Evolutionary conservation across 1,140 invertebrate species (phyloP), one percentile per base, ranked within the genome.

Genomic region (Papilio helenus): DNA sequence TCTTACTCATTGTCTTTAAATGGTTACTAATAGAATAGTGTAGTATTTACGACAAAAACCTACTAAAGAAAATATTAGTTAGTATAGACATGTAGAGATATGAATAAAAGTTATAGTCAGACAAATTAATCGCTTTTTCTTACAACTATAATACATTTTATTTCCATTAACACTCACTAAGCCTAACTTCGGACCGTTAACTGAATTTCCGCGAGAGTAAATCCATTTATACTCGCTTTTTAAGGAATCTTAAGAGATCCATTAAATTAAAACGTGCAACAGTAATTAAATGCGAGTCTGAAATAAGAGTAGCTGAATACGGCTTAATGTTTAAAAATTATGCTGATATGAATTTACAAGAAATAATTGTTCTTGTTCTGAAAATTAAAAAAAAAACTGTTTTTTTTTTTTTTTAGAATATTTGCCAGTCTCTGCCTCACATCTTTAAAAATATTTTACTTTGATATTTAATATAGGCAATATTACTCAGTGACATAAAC

Each of bases 261-360:
- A 29, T 68, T 68, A 68, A 68, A 29, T 68, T 68, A 68, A 68
- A 68, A 68, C 61, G 26, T 68, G 26, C 61, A 16, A 68, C 26
- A 18, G 14, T 34, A 68, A 34, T 68, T 68, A 26, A 61, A 61
- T 61, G 10, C 29, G 10, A 0, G 10, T 26, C 58, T 61, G 10
- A 26, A 14, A 26, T 61, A 26, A 23, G 10, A 26, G 23, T 61
- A 55, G 51, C 5, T n/a, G 18, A 55, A 55, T 20, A 20, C 23
- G 12, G 23, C 23, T 23, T 61, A 16, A 20, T 55, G 51, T 51
- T 20, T 9, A 20, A 58, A 58, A 61, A 3, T 23, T 12, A 61
- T 10, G 51, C n/a, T 20, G 51, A 3, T 23, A 23, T 0, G 20
- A 9, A 26, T 23, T 61, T 23, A 23, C 55, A 44, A 3, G 42